These are phyloP conservation scores for Ichneumoninae sp. DNA, from an alignment of 2,888 invertebrate genomes.

Conservation along the genomic window DNA sequence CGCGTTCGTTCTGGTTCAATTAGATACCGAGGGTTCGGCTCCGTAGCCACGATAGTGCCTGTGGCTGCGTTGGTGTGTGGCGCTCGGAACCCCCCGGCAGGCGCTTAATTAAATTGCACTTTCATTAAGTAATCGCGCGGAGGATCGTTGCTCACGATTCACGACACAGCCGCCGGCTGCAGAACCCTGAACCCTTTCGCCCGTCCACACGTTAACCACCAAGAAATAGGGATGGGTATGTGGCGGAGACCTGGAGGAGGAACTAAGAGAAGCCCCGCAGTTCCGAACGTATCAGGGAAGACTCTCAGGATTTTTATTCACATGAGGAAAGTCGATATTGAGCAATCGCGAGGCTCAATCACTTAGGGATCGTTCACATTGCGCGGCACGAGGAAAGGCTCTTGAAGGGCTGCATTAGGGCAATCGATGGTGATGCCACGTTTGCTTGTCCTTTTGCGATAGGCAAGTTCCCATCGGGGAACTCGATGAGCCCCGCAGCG, in stretches of 20 bases:
- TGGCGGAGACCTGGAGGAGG: not conserved
- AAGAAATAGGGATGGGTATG: constrained; percentile 7
- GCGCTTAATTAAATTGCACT: constrained; percentile 67
- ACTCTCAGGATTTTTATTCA: constrained; percentile 18
- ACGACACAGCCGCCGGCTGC: constrained; percentile 15
- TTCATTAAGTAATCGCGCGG: constrained; percentile 62
- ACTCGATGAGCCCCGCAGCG: not conserved
- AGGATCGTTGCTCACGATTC: constrained; percentile 56
- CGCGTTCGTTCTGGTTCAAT: constrained; percentile 65
- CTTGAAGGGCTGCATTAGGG: constrained; percentile 9
- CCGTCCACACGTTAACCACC: constrained; percentile 1
- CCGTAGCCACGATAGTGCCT: constrained; percentile 19
- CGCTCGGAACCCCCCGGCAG: not conserved
- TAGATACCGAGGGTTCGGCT: constrained; percentile 57
- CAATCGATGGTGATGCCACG: constrained; percentile 14
- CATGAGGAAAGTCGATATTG: constrained; percentile 30
- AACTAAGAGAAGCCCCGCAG: not conserved
- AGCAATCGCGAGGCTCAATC: not conserved
- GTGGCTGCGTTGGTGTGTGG: constrained; percentile 10
- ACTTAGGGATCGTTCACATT: constrained; percentile 8
- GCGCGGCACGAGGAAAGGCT: constrained; percentile 19
- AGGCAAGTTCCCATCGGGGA: constrained; percentile 8
- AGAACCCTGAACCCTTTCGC: not conserved
- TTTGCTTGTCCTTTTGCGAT: constrained; percentile 34
- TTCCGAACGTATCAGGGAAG: not conserved